Percentiles rank a stretch among this genome's conserved stretches.
Conservation (phyloP, 2,797 vertebrate species). For the Menidia menidia region DNA sequence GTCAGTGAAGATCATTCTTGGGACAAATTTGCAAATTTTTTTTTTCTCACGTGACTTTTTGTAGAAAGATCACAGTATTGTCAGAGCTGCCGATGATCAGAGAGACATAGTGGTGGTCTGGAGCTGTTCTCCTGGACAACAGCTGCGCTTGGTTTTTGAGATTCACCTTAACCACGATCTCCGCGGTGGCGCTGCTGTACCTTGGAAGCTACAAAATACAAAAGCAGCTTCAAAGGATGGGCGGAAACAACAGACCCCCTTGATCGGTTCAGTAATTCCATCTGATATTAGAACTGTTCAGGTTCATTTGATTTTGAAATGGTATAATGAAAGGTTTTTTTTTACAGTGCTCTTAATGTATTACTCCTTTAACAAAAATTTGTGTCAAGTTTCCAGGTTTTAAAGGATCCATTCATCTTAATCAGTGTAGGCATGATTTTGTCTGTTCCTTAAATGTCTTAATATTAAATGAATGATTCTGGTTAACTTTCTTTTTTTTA, state of each 20-base stretch:
- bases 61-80: slow-evolving; percentile 90
- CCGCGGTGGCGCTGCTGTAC: slow-evolving; percentile 84
- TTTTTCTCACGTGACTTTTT: slow-evolving; percentile 90
- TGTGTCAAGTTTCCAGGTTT: background rate
- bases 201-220: slow-evolving; percentile 85
- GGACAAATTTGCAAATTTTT: too few species aligned
- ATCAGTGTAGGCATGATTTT: too few species aligned
- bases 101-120: slow-evolving; percentile 87
- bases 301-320: too few species aligned
- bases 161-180: slow-evolving; percentile 89
- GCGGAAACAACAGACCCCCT: background rate
- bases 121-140: slow-evolving; percentile 88
- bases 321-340: background rate
- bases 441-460: too few species aligned
- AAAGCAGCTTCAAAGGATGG: background rate
- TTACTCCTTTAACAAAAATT: background rate
- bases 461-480: too few species aligned
- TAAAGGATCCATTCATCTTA: background rate
- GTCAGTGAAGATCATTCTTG: background rate
- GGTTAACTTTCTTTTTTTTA: too few species aligned
- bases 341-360: background rate
- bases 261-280: background rate
- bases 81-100: slow-evolving; percentile 92
- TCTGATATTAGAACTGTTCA: too few species aligned
- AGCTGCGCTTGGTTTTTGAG: slow-evolving; percentile 91